Evolutionary conservation across 2,888 invertebrate genomes (phyloP), one percentile per base, ranked within the genome.

Genomic region (Calephelis perditalis): DNA sequence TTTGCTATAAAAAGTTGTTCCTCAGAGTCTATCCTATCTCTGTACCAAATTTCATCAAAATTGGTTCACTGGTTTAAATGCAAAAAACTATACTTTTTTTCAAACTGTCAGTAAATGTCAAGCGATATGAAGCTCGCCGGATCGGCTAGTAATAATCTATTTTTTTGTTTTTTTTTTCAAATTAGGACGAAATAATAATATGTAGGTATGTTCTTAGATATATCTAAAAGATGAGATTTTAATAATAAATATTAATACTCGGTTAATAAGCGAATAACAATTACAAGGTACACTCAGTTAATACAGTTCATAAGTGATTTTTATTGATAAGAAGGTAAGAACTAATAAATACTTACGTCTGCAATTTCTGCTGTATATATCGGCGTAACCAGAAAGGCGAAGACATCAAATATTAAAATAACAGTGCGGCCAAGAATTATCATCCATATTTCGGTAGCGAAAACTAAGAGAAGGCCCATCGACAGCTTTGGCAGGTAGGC

Each of bases 221-320:
- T 26, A 26, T 26, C 26, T 26, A 26, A 26, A 26, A 26, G 26
- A 73, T 73, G 5, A n/a, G n/a, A n/a, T n/a, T n/a, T n/a, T n/a
- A n/a, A n/a, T n/a, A n/a, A n/a, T n/a, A n/a, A n/a, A n/a, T n/a
- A n/a, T n/a, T n/a, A n/a, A n/a, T n/a, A n/a, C n/a, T n/a, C n/a
- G n/a, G n/a, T n/a, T n/a, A n/a, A n/a, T n/a, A n/a, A 80, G 66
- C 0, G 70, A 65, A 62, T 81, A 86, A 26, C 82, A 65, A 0
- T 26, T 26, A 26, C 26, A 26, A 26, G 26, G 26, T 26, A 26
- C 26, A 26, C 26, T 26, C 26, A 26, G 26, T 26, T 86, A 15
- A 83, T 68, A 1, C 78, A 75, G 15, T 26, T 26, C 26, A 26
- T 26, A 26, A 26, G 26, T 26, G 26, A 26, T 26, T 26, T 26